These are phyloP conservation scores for Leptopilina drosophilae DNA, from an alignment of 2,888 invertebrate species.

Conservation along the genomic window DNA sequence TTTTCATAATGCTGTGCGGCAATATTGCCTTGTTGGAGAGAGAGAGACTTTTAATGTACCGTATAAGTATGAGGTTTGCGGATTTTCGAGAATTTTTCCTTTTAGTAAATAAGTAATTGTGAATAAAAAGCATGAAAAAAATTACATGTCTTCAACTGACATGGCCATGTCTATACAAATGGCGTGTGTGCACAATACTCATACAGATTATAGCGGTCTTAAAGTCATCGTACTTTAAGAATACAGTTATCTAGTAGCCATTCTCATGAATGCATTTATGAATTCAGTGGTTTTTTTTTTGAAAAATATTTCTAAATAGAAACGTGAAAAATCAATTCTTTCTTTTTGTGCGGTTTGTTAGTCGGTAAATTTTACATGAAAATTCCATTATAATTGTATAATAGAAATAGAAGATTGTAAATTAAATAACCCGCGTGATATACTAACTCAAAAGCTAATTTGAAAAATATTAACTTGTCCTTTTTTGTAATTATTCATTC, in stretches of 20 bases:
- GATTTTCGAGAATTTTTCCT: not conserved
- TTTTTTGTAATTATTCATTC: no score
- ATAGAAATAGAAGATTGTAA: no score
- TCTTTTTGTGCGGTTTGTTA: not conserved
- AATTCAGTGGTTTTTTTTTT: constrained; percentile 6
- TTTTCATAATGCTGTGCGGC: not conserved
- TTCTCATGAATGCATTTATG: constrained; percentile 39
- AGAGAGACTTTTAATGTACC: not conserved
- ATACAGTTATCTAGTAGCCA: constrained; percentile 35
- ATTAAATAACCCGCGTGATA: no score
- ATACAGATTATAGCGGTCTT: constrained; percentile 38
- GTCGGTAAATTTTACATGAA: no score
- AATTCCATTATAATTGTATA: no score
- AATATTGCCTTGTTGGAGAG: not conserved
- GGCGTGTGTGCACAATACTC: constrained; percentile 36
- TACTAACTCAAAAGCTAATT: no score
- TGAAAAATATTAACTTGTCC: no score
- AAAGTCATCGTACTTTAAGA: constrained; percentile 36
- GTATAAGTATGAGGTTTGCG: not conserved
- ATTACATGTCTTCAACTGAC: constrained; percentile 22
- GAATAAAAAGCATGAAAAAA: not conserved
- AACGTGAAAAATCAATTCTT: constrained; percentile 17
- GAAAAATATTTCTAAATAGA: not conserved
- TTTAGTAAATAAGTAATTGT: not conserved
- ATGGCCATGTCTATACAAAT: constrained; percentile 13